These are phyloP conservation scores for Hyles lineata DNA, from an alignment of 2,888 invertebrate genomes.

Conservation along the genomic window DNA sequence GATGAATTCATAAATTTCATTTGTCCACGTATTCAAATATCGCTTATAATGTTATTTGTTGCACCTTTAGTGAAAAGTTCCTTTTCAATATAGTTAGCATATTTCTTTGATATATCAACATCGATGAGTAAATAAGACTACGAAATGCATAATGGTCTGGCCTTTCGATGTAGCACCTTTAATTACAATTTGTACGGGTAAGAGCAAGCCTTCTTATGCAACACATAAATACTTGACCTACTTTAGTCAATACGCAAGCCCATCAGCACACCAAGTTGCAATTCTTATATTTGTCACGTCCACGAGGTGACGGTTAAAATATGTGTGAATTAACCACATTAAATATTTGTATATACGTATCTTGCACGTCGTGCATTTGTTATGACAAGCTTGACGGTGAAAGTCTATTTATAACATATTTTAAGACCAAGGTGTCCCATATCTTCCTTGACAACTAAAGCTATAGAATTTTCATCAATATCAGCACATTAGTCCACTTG, in stretches of 20 bases:
- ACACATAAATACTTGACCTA: background rate
- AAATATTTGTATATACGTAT: background rate
- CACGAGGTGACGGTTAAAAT: background rate
- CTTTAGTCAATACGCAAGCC: background rate
- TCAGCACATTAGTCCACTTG: too few relatives aligned
- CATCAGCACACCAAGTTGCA: background rate
- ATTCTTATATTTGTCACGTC: constrained; percentile 9
- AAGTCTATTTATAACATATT: too few relatives aligned
- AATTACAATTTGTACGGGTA: too few relatives aligned
- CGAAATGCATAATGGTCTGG: too few relatives aligned
- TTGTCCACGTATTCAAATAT: background rate
- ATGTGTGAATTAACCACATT: background rate
- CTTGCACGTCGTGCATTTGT: too few relatives aligned
- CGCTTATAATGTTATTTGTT: too few relatives aligned
- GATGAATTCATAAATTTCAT: background rate
- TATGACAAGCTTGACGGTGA: background rate
- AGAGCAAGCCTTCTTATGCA: background rate
- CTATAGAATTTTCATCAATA: too few relatives aligned
- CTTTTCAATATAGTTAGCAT: background rate
- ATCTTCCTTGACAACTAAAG: too few relatives aligned
- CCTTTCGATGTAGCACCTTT: too few relatives aligned
- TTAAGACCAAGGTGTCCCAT: too few relatives aligned
- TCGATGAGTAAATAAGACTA: background rate
- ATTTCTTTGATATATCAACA: background rate
- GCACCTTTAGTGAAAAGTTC: background rate